A percentile compares a stretch with the other conserved stretches of the same genome.
These are phyloP conservation scores for Hippocampus mohnikei DNA, from an alignment of 2,113 vertebrate species.

Conservation along the genomic window DNA sequence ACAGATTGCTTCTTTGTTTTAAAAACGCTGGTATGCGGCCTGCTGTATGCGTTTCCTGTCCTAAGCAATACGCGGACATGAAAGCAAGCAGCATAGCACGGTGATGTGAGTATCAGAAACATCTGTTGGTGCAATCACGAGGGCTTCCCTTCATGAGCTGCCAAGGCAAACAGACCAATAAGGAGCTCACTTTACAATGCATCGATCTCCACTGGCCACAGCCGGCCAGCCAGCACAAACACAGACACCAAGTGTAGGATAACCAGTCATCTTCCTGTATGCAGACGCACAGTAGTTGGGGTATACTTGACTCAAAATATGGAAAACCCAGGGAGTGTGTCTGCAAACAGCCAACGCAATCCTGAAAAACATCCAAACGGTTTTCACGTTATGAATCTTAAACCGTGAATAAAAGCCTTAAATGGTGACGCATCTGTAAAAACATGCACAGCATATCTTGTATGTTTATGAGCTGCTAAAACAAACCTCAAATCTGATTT, in stretches of 20 bases:
- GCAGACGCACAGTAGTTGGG: conserved; percentile 15
- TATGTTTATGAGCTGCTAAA: too few species aligned
- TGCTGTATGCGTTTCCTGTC: conserved; percentile 35
- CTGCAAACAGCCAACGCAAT: conserved; percentile 38
- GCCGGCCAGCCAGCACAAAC: conserved; percentile 82
- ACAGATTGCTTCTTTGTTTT: conserved; percentile 46
- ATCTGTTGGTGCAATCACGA: conserved; percentile 98
- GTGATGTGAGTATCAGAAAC: conserved; percentile 83
- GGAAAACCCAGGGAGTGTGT: conserved; percentile 10
- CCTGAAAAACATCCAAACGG: conserved; percentile 75
- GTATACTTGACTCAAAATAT: conserved; percentile 6
- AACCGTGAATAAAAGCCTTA: background rate
- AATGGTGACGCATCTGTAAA: background rate
- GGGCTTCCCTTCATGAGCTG: conserved; percentile 93
- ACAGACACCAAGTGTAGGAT: conserved; percentile 18
- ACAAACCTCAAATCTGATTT: too few species aligned
- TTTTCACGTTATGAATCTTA: conserved; percentile 59
- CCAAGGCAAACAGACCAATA: conserved; percentile 99
- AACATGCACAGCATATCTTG: background rate
- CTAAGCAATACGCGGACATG: conserved; percentile 44
- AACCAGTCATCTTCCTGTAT: background rate
- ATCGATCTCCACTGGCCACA: conserved; percentile 86
- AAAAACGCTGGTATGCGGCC: conserved; percentile 59
- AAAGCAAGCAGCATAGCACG: conserved; percentile 76
- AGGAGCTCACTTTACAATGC: conserved; percentile 99